Conservation (phyloP, 1,140 invertebrate species). For the Euura lappo region DNA sequence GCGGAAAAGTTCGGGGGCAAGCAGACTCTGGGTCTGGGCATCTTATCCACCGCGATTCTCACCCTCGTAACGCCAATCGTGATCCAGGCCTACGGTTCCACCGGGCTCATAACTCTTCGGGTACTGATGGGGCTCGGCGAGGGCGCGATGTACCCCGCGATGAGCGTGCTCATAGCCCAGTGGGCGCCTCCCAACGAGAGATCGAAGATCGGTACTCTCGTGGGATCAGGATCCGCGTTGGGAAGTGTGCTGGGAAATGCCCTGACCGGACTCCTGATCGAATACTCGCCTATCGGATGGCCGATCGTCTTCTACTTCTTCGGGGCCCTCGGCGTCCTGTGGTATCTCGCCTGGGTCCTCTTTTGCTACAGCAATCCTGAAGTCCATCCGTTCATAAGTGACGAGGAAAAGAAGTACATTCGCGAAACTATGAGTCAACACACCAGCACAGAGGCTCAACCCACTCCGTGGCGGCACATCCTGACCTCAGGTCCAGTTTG, state of each 20-base stretch:
- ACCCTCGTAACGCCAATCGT: conserved; percentile 70
- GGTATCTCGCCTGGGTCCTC: conserved; percentile 73
- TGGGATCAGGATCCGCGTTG: conserved; percentile 68
- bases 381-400: conserved; percentile 79
- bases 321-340: conserved; percentile 72
- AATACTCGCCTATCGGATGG: conserved; percentile 65
- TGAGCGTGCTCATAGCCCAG: conserved; percentile 71
- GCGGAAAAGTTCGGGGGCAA: too few species aligned
- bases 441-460: conserved; percentile 12
- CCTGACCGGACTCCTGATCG: too few species aligned
- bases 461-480: conserved; percentile 73
- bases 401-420: conserved; percentile 76
- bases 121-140: conserved; percentile 64
- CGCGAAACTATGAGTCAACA: conserved; percentile 58
- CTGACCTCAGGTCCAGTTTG: conserved; percentile 76
- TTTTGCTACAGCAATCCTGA: conserved; percentile 76
- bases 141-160: conserved; percentile 65
- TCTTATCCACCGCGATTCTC: conserved; percentile 65
- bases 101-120: conserved; percentile 66
- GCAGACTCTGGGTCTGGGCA: too few species aligned
- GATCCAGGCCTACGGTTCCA: conserved; percentile 37
- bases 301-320: conserved; percentile 80
- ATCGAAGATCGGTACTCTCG: conserved; percentile 70
- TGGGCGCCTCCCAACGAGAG: conserved; percentile 74
- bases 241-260: conserved; percentile 24